Percentiles rank a stretch among this genome's conserved stretches.
phyloP scores from a whole-genome alignment of 2,113 vertebrate species.

The Dinomys branickii region DNA sequence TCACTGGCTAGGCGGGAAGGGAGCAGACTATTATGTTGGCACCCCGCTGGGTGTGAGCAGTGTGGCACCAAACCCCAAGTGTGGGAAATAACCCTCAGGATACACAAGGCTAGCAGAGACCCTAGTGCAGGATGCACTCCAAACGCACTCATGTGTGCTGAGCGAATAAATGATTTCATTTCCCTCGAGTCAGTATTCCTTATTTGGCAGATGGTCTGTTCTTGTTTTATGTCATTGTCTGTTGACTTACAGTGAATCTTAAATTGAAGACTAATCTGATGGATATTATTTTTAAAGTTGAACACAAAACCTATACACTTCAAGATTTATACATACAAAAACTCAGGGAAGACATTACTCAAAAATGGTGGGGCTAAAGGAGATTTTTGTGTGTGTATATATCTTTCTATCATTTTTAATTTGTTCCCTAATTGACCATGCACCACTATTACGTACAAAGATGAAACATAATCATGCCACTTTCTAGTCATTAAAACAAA shows the following conservation, averaged over 20 bases:
- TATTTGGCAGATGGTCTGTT: background rate
- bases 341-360: background rate
- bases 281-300: conserved; percentile 8
- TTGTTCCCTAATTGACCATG: background rate
- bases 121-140: background rate
- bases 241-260: background rate
- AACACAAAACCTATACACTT: background rate
- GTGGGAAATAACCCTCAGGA: background rate
- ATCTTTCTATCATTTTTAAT: background rate
- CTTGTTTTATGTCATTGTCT: background rate
- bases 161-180: background rate
- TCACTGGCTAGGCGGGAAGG: too few relatives aligned
- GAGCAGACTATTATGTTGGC: background rate
- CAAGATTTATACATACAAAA: background rate
- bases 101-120: background rate
- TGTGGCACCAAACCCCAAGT: background rate
- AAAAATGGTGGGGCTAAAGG: background rate
- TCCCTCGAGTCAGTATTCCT: background rate
- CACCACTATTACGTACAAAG: background rate
- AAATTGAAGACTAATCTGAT: background rate
- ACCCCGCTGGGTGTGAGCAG: background rate
- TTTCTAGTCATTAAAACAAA: background rate
- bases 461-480: background rate
- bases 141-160: background rate
- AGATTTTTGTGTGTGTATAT: background rate